phyloP scores from a whole-genome alignment of 92 coral and sea anemone genomes.

The Phenganax subtilis region DNA sequence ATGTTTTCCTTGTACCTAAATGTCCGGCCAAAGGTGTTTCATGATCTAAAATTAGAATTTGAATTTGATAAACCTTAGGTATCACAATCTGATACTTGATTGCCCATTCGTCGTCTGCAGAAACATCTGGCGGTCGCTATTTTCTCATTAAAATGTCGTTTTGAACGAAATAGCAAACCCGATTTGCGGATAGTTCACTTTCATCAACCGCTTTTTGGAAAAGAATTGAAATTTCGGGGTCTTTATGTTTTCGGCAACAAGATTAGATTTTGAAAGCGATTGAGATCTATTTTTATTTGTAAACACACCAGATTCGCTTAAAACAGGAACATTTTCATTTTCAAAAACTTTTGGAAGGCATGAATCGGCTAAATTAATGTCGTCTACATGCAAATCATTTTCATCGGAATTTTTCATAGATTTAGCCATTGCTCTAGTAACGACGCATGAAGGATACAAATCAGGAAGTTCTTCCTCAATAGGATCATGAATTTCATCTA shows the following conservation, averaged over 20 bases:
- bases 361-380: slow-evolving; percentile 29
- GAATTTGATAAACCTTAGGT: slow-evolving; percentile 35
- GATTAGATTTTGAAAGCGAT: slow-evolving; percentile 38
- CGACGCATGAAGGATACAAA: slow-evolving; percentile 50
- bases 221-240: slow-evolving; percentile 43
- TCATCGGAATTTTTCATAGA: slow-evolving; percentile 7
- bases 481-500: neutral
- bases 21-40: slow-evolving; percentile 58
- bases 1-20: slow-evolving; percentile 52
- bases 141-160: slow-evolving; percentile 51
- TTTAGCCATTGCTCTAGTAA: slow-evolving; percentile 49
- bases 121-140: slow-evolving; percentile 49
- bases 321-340: slow-evolving; percentile 9
- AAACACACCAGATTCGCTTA: neutral
- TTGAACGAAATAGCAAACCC: slow-evolving; percentile 45
- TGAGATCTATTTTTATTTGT: neutral
- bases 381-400: slow-evolving; percentile 6
- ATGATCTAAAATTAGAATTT: slow-evolving; percentile 48
- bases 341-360: slow-evolving; percentile 20
- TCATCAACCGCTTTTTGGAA: slow-evolving; percentile 45
- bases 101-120: slow-evolving; percentile 52
- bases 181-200: slow-evolving; percentile 38
- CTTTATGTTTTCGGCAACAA: slow-evolving; percentile 48
- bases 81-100: slow-evolving; percentile 49
- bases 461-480: slow-evolving; percentile 36